These are phyloP conservation scores for Calliopum simillimum DNA, from an alignment of 2,888 invertebrate species.

Conservation along the genomic window DNA sequence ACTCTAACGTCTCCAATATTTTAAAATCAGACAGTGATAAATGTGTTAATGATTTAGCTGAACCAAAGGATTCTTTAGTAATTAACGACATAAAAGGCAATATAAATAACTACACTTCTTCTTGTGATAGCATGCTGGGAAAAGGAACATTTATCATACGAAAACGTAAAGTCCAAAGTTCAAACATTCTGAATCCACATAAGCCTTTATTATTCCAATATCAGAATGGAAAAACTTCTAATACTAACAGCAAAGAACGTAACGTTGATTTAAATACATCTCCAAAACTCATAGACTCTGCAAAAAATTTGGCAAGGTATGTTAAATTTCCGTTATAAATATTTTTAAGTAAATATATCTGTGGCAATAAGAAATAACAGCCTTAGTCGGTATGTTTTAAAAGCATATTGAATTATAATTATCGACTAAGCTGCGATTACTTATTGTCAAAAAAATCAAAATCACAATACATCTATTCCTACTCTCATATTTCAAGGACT, in stretches of 20 bases:
- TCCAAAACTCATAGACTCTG: not conserved
- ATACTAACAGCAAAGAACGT: conserved; percentile 3
- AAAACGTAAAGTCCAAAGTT: conserved; percentile 73
- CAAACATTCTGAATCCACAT: conserved; percentile 59
- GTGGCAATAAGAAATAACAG: too few species aligned
- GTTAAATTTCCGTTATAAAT: not conserved
- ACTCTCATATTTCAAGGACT: too few species aligned
- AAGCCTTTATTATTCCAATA: conserved; percentile 3
- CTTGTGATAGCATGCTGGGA: conserved; percentile 66
- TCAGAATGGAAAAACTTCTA: not conserved
- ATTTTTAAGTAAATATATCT: too few species aligned
- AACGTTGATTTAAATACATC: not conserved
- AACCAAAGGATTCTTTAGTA: conserved; percentile 58
- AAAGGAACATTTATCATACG: conserved; percentile 86
- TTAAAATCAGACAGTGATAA: too few species aligned
- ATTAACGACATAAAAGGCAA: too few species aligned
- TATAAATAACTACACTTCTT: not conserved
- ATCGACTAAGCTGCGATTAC: too few species aligned
- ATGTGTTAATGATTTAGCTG: too few species aligned
- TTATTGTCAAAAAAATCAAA: too few species aligned
- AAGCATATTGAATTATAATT: too few species aligned
- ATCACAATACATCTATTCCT: too few species aligned
- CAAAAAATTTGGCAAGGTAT: conserved; percentile 18
- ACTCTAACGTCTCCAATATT: too few species aligned
- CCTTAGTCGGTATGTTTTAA: too few species aligned